Base-by-base conservation (phyloP, 1,140 invertebrate species). In the Drosophila quadrilineata region DNA sequence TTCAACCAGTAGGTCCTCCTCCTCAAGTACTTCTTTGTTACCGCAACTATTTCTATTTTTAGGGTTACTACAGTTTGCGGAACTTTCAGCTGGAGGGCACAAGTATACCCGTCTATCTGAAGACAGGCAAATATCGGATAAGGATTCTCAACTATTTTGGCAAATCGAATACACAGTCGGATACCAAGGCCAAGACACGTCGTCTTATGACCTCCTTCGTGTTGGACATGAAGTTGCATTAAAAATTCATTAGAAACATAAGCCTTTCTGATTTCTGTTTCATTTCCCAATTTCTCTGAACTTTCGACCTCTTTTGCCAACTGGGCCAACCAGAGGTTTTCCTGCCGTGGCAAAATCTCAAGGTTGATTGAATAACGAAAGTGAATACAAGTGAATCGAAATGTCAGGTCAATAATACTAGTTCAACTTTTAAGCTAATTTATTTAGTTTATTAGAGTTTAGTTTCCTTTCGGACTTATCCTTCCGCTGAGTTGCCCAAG, bases 191-290 rank as follows among this genome's bases (percentile, higher is more conserved):
- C 46, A 72, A 59, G 45, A 46, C 19, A 1, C 57, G 66, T 3
- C 71, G 57, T n/a, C 16, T 48, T 22, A 53, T 80, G 10, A 58
- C 40, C 36, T 59, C 68, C 26, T 40, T 76, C 6, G 29, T 26
- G 4, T 31, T 80, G 49, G 62, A 80, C 17, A 38, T 72, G 38
- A 76, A 72, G 41, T 72, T 84, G 31, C 77, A 69, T 84, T 80
- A 72, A 82, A 64, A 21, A 31, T 31, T 3, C 8, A n/a, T 53
- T 31, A 21, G 3, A 3, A 12, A 12, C 10, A 33, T 12, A 8
- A 4, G 24, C 24, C 43, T 12, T 45, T 43, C 28, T 6, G 6
- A 12, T 31, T 28, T 12, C 9, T 16, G 10, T 50, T 21, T 10
- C 22, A 26, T 22, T 53, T 38, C 1, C 2, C 10, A 17, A 19